Evolutionary conservation across 2,797 vertebrate genomes (phyloP), one percentile per base, ranked within the genome.

Genomic region (Myotis planiceps): DNA sequence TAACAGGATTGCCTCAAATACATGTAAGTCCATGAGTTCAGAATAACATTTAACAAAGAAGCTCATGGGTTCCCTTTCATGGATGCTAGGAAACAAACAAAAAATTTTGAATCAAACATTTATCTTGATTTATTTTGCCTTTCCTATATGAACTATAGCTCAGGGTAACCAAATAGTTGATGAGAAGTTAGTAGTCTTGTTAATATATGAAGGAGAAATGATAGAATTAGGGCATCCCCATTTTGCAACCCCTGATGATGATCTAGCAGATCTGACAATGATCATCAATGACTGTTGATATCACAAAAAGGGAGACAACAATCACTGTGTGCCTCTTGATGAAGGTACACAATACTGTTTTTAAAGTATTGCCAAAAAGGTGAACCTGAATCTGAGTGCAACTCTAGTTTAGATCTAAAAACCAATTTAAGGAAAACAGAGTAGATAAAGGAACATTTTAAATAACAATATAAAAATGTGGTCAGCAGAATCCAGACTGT

Each of bases 401-500:
- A 39, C 2, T 94, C 29, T 5, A 47, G 42, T 66, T 45, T 69
- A 69, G 29, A 90, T 53, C 39, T 90, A 69, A 92, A 96, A 71
- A 51, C 29, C 85, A 86, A 32, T 88, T 71, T 82, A 90, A 92
- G 29, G 45, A 68, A 92, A 82, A 92, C 2, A 68, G 55, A 79
- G 23, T 55, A 37, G 72, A 82, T 58, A 88, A 82, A 60, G 42
- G 39, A 55, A 72, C 27, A 45, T n/a, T 82, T 82, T 29, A 92
- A 96, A 84, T 88, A 65, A 74, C 47, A 78, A 32, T 47, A 39
- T 21, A 51, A 55, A 49, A 87, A 74, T 27, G 21, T 29, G 29
- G 53, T 87, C 96, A 93, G 90, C 89, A 90, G 92, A 88, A 92
- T 21, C 34, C 47, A 88, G 79, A 76, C 72, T 25, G 8, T 75